These are phyloP conservation scores for Agapornis roseicollis DNA, from an alignment of 2,113 vertebrate genomes.

Conservation along the genomic window DNA sequence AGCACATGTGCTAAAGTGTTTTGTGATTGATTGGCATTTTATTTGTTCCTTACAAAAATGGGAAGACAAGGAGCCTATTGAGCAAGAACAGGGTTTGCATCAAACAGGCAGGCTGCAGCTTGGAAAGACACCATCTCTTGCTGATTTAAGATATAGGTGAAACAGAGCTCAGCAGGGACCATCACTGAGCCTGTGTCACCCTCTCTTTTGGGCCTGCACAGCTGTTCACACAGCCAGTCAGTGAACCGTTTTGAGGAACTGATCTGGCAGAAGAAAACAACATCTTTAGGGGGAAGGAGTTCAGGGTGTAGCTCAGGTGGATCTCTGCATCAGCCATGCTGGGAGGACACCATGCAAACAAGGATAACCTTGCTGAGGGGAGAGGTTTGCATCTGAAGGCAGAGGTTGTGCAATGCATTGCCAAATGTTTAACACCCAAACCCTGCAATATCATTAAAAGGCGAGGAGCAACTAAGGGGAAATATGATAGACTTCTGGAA, in stretches of 20 bases:
- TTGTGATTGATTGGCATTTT: background rate
- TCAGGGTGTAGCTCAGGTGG: background rate
- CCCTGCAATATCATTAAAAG: background rate
- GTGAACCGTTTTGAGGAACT: constrained; percentile 51
- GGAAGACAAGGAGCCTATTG: background rate
- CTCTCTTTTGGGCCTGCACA: background rate
- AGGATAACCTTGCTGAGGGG: background rate
- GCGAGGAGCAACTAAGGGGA: background rate
- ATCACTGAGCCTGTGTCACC: background rate
- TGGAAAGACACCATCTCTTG: rapidly evolving
- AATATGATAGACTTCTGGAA: background rate
- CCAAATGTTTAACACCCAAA: background rate
- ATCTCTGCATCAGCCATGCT: background rate
- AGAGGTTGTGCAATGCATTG: rapidly evolving
- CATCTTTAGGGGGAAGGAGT: background rate
- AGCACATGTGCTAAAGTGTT: constrained; percentile 12
- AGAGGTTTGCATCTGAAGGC: background rate
- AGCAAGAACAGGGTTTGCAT: background rate
- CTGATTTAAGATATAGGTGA: background rate
- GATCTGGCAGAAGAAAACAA: background rate
- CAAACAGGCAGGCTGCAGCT: background rate
- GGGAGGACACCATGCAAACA: background rate
- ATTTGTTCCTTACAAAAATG: background rate
- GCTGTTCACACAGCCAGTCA: background rate
- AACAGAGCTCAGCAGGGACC: background rate